phyloP scores from a whole-genome alignment of 1,140 invertebrate species.

The Apis laboriosa region DNA sequence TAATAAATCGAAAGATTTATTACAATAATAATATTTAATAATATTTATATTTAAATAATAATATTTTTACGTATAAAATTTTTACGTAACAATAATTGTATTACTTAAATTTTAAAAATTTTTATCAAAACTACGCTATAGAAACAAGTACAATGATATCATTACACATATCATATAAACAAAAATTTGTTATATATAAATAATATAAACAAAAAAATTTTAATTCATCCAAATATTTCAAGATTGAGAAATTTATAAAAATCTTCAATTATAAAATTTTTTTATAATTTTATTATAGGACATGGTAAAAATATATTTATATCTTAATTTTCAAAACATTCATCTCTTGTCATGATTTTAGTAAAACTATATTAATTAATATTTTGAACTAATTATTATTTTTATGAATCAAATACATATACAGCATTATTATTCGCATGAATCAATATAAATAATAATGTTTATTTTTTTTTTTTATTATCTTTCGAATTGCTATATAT shows the following conservation, averaged over 20 bases:
- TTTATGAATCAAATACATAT: slow-evolving; percentile 19
- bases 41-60: no score
- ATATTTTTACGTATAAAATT: neutral
- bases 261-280: neutral
- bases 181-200: neutral
- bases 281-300: neutral
- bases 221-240: slow-evolving; percentile 10
- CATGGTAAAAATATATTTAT: neutral
- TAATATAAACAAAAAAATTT: slow-evolving; percentile 7
- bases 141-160: neutral
- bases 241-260: neutral
- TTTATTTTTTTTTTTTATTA: slow-evolving; percentile 54
- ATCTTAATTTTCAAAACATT: slow-evolving; percentile 25
- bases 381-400: slow-evolving; percentile 32
- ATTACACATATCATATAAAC: neutral
- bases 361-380: slow-evolving; percentile 40
- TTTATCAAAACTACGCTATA: neutral
- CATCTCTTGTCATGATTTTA: slow-evolving; percentile 15
- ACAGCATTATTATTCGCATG: slow-evolving; percentile 18
- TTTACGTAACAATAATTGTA: neutral
- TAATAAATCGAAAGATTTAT: no score
- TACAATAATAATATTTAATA: no score
- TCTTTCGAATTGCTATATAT: slow-evolving; percentile 22
- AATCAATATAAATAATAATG: slow-evolving; percentile 16
- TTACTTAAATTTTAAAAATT: neutral